Evolutionary conservation across 2,113 vertebrate species (phyloP).

Genomic region (Oncorhynchus masou): DNA sequence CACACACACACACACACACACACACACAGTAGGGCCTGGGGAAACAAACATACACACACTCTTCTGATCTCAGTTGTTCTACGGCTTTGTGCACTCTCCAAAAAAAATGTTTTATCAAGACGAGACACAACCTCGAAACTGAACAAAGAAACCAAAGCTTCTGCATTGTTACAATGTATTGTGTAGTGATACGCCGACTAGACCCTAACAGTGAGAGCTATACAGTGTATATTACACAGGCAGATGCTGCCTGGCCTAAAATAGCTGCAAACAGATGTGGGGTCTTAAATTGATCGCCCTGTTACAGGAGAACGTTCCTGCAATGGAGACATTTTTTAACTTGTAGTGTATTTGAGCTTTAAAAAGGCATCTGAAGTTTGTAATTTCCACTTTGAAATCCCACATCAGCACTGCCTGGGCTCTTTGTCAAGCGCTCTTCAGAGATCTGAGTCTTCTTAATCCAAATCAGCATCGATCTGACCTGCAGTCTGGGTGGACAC

Average conservation of each 20-base stretch:
- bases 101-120: slow-evolving; percentile 50
- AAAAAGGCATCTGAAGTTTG: too few relatives aligned
- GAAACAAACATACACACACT: slow-evolving; percentile 55
- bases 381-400: too few relatives aligned
- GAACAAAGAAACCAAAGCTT: slow-evolving; percentile 43
- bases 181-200: slow-evolving; percentile 36
- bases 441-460: slow-evolving; percentile 45
- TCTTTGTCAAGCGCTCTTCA: background rate
- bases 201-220: slow-evolving; percentile 22
- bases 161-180: slow-evolving; percentile 31
- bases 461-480: slow-evolving; percentile 44
- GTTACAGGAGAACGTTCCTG: too few relatives aligned
- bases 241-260: background rate
- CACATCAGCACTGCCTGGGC: background rate
- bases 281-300: too few relatives aligned
- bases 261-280: background rate
- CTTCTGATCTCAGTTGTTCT: slow-evolving; percentile 47
- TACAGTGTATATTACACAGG: slow-evolving; percentile 4
- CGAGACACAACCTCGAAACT: slow-evolving; percentile 51
- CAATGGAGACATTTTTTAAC: too few relatives aligned
- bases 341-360: too few relatives aligned
- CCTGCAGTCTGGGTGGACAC: slow-evolving; percentile 57
- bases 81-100: slow-evolving; percentile 46
- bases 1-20: slow-evolving; percentile 1
- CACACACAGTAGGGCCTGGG: slow-evolving; percentile 21